These are phyloP conservation scores for Aethina tumida DNA, from an alignment of 1,140 invertebrate genomes.

Conservation along the genomic window DNA sequence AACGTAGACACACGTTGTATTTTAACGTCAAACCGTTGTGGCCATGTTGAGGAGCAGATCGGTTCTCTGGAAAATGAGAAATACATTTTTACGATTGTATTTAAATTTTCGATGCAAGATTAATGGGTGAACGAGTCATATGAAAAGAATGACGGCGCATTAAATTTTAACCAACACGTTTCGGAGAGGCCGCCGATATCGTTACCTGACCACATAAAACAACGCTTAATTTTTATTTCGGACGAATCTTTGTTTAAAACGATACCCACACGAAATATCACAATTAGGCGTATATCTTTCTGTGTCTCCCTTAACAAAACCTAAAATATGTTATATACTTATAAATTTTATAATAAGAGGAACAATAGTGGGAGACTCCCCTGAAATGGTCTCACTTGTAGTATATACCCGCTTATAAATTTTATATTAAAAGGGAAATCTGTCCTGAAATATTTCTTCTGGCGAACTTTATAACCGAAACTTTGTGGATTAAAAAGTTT, in stretches of 20 bases:
- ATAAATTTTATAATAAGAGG: too few relatives aligned
- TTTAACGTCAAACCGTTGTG: conserved; percentile 1
- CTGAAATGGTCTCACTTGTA: too few relatives aligned
- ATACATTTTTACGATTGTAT: conserved; percentile 4
- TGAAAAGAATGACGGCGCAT: not conserved
- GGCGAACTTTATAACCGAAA: too few relatives aligned
- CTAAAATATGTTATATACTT: too few relatives aligned
- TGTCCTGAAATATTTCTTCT: too few relatives aligned
- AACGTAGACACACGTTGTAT: not conserved
- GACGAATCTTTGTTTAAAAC: conserved; percentile 1
- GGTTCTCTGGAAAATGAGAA: not conserved
- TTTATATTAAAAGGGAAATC: too few relatives aligned
- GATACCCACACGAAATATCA: too few relatives aligned
- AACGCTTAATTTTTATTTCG: not conserved
- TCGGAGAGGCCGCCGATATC: not conserved
- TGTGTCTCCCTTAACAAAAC: too few relatives aligned
- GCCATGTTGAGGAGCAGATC: not conserved
- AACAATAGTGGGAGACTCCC: too few relatives aligned
- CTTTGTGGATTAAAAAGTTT: too few relatives aligned
- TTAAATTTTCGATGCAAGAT: conserved; percentile 7
- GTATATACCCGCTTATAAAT: too few relatives aligned
- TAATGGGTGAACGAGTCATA: conserved; percentile 3
- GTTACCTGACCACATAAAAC: conserved; percentile 1
- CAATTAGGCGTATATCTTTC: too few relatives aligned
- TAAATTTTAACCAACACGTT: conserved; percentile 1